Percentiles rank a stretch among this genome's conserved stretches.
phyloP scores from a whole-genome alignment of 2,797 vertebrate genomes.

The Acanthornis magna region DNA sequence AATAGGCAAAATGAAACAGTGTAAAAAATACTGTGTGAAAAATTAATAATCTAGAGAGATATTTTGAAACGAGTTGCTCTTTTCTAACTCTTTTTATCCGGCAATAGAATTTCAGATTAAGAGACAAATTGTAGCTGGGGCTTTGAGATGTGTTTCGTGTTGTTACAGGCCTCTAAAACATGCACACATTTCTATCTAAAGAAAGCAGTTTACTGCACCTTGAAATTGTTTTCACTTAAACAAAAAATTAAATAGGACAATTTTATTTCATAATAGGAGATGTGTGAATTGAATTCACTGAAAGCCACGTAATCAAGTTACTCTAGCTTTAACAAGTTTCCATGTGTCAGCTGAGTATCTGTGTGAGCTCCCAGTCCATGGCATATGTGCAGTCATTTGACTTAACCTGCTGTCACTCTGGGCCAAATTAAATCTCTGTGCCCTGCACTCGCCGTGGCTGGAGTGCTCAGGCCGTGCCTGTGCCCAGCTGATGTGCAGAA shows the following conservation, averaged over 20 bases:
- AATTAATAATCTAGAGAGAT: background rate
- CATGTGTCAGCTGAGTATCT: background rate
- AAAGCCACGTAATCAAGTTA: background rate
- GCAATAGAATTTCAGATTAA: background rate
- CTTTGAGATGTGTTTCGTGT: background rate
- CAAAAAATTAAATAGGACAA: background rate
- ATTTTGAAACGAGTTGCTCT: background rate
- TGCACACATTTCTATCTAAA: background rate
- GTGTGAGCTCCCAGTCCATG: background rate
- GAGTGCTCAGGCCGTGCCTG: background rate
- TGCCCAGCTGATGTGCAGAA: background rate
- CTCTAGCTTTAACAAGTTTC: background rate
- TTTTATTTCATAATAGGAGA: background rate
- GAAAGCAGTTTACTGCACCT: background rate
- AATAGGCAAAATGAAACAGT: background rate
- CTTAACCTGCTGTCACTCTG: background rate
- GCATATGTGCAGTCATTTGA: background rate
- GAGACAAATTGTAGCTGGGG: background rate
- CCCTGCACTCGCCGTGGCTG: rapidly evolving
- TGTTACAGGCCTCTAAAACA: background rate
- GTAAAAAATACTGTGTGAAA: background rate
- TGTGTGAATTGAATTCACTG: background rate
- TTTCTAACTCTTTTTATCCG: background rate
- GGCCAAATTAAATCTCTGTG: background rate
- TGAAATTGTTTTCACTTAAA: background rate